Conservation (phyloP, 2,113 vertebrate species). For the Sylvilagus bachmani region DNA sequence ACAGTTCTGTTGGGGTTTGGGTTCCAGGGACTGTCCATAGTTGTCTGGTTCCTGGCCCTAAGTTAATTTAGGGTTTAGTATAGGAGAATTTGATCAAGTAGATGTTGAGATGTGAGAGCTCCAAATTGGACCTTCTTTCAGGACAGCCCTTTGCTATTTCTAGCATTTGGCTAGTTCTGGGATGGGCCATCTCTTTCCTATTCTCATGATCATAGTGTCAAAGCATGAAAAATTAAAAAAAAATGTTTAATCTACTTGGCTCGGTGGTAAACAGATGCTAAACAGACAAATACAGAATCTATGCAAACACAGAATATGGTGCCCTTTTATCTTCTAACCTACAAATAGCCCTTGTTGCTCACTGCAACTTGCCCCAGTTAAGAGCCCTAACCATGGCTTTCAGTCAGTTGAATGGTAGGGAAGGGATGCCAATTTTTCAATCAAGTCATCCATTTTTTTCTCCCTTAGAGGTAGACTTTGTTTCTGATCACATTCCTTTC, state of each 20-base stretch:
- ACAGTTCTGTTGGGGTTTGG: neutral
- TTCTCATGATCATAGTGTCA: neutral
- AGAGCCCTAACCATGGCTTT: neutral
- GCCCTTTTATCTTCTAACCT: neutral
- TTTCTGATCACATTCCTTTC: slow-evolving; percentile 7
- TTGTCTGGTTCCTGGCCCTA: neutral
- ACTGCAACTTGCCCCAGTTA: neutral
- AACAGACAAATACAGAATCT: neutral
- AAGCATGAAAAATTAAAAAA: neutral
- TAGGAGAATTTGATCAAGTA: neutral
- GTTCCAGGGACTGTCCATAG: neutral
- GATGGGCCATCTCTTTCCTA: neutral
- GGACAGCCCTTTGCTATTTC: neutral
- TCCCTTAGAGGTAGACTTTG: neutral
- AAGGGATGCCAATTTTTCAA: neutral
- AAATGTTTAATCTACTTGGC: neutral
- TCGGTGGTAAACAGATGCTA: neutral
- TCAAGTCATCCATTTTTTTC: neutral
- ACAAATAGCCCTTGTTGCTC: neutral
- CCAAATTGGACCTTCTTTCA: neutral
- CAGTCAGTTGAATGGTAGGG: neutral
- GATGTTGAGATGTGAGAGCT: neutral
- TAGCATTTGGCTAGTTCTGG: neutral
- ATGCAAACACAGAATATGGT: neutral
- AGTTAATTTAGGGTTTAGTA: neutral